These are phyloP conservation scores for Steatornis caripensis DNA, from an alignment of 2,113 vertebrate genomes.

Conservation along the genomic window DNA sequence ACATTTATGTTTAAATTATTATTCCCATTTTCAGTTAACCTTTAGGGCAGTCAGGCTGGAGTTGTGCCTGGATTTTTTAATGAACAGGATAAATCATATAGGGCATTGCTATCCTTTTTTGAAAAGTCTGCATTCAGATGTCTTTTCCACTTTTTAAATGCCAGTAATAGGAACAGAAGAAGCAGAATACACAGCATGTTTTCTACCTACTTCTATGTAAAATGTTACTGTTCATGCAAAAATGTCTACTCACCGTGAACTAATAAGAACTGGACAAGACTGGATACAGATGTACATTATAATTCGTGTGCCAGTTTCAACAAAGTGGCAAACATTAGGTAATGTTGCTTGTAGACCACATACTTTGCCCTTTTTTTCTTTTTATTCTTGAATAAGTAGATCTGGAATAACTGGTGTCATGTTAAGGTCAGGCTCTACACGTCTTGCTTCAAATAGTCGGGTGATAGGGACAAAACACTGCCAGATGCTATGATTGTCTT, in stretches of 20 bases:
- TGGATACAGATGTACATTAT: fast-evolving
- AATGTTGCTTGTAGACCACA: neutral
- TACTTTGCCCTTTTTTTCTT: neutral
- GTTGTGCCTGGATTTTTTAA: neutral
- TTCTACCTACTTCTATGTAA: neutral
- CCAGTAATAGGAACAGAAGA: neutral
- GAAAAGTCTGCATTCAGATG: neutral
- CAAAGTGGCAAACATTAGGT: neutral
- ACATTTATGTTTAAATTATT: neutral
- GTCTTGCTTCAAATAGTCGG: neutral
- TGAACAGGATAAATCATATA: neutral
- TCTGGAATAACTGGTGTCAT: neutral
- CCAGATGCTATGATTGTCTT: neutral
- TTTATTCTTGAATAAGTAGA: neutral
- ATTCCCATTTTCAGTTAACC: neutral
- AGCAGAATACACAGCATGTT: neutral
- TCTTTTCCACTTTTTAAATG: neutral
- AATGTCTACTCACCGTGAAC: fast-evolving
- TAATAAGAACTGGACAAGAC: neutral
- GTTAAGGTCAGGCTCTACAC: neutral
- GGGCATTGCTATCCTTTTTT: neutral
- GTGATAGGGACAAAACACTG: neutral
- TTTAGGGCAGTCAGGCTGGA: neutral
- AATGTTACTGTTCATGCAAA: neutral
- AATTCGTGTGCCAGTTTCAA: neutral